These are phyloP conservation scores for Otis tarda DNA, from an alignment of 2,113 vertebrate genomes.

Conservation along the genomic window DNA sequence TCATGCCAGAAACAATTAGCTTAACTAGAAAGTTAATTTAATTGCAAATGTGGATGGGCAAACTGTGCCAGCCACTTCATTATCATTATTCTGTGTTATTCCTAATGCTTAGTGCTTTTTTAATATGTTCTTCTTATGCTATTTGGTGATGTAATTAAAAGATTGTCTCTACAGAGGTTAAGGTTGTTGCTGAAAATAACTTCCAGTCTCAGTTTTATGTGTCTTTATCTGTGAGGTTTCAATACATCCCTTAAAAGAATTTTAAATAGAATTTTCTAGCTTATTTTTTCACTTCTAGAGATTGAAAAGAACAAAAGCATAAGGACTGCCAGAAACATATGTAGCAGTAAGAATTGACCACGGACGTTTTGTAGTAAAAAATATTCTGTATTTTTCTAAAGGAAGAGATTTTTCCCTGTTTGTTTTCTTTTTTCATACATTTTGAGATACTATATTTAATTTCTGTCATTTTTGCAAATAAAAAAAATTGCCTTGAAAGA, in stretches of 20 bases:
- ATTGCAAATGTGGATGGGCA: constrained; percentile 71
- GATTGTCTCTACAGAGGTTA: constrained; percentile 24
- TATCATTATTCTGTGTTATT: constrained; percentile 68
- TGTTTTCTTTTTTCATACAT: background rate
- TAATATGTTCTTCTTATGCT: constrained; percentile 54
- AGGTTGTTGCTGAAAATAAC: constrained; percentile 27
- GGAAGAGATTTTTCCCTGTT: background rate
- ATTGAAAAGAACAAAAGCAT: constrained; percentile 32
- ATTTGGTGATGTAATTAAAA: constrained; percentile 50
- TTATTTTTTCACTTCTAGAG: background rate
- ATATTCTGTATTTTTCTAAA: background rate
- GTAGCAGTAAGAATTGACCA: constrained; percentile 21
- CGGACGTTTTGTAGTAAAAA: background rate
- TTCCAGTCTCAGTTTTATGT: background rate
- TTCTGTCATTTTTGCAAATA: background rate
- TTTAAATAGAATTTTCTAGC: background rate
- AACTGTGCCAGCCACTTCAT: constrained; percentile 67
- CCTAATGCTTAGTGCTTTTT: constrained; percentile 54
- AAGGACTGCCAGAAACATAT: background rate
- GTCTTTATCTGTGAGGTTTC: background rate
- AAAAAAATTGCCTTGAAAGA: background rate
- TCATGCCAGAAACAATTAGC: constrained; percentile 71
- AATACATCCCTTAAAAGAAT: background rate
- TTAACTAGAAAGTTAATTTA: constrained; percentile 73
- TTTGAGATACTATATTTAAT: background rate